Evolutionary conservation across 2,888 invertebrate species (phyloP).

Genomic region (Cantharis rufa): DNA sequence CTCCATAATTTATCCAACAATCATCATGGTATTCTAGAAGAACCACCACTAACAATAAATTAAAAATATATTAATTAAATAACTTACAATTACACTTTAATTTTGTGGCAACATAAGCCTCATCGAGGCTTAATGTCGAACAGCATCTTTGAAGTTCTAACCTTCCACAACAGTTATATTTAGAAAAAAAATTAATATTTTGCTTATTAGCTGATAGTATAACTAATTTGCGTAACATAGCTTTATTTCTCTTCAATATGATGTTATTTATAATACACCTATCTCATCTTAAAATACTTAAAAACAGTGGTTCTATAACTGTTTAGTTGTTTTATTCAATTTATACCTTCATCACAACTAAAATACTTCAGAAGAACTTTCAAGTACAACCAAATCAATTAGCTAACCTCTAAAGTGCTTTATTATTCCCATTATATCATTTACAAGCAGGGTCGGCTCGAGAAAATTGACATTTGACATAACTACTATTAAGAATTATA

Average conservation of each 20-base stretch:
- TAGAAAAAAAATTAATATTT: conserved; percentile 21
- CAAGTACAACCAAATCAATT: background rate
- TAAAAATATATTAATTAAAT: background rate
- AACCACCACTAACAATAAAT: conserved; percentile 4
- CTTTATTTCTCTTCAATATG: conserved; percentile 19
- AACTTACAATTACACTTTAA: conserved; percentile 75
- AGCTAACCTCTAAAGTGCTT: background rate
- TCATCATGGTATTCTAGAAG: background rate
- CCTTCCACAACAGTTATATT: conserved; percentile 20
- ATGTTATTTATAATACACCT: background rate
- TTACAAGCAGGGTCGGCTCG: background rate
- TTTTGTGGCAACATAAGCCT: conserved; percentile 69
- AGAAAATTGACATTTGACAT: background rate
- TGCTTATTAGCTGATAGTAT: conserved; percentile 12
- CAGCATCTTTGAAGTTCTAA: conserved; percentile 33
- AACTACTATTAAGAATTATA: background rate
- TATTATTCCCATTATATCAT: background rate
- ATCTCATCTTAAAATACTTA: conserved; percentile 6
- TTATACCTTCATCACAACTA: background rate
- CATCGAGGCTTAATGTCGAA: conserved; percentile 50
- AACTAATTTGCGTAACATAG: conserved; percentile 35
- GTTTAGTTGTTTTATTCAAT: background rate
- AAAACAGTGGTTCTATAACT: background rate
- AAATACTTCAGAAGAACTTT: background rate
- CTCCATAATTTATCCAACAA: background rate